Evolutionary conservation across 1,140 invertebrate genomes (phyloP), one percentile per base, ranked within the genome.

Genomic region (Mylabris phalerata): DNA sequence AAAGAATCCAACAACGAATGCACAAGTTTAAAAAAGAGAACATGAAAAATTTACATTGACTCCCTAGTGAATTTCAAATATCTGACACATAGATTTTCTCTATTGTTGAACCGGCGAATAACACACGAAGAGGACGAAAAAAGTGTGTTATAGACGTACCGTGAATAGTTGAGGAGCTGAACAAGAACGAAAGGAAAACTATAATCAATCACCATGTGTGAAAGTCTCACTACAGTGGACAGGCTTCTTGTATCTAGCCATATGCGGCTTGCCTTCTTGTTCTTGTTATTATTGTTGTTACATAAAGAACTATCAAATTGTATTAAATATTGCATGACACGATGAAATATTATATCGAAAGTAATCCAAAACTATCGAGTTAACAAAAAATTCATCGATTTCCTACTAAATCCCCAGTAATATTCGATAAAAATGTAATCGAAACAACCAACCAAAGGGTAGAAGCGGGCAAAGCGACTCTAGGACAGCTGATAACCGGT

Each of bases 401-500:
- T 32, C 32, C 32, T 5, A 5, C 7, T 3, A 32, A 7, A 32
- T 5, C 32, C 27, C 4, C 32, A 5, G 32, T 7, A 5, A 32
- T 32, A 19, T 19, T 19, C 19, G 19, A 19, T 19, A 19, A 19
- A 19, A 32, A 32, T 32, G 4, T 32, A 32, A 32, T 32, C 32
- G 32, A 32, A 19, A 32, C 32, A 32, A 32, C 32, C 32, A 7
- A 5, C 7, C 32, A 32, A 32, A 32, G 7, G 32, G 32, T 1
- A 32, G 32, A 32, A 10, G 7, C 41, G 26, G 42, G 26, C 51
- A 54, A 54, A 54, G 44, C 51, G 51, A 9, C n/a, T 54, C 32
- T 25, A 13, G 39, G 51, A 54, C 51, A 54, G 51, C 51, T 54
- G 51, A 54, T 54, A 54, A 54, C 44, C 51, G 51, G 32, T 54